Percentiles rank a stretch among this genome's conserved stretches.
phyloP scores from a whole-genome alignment of 2,888 invertebrate genomes.

The Leucania comma region DNA sequence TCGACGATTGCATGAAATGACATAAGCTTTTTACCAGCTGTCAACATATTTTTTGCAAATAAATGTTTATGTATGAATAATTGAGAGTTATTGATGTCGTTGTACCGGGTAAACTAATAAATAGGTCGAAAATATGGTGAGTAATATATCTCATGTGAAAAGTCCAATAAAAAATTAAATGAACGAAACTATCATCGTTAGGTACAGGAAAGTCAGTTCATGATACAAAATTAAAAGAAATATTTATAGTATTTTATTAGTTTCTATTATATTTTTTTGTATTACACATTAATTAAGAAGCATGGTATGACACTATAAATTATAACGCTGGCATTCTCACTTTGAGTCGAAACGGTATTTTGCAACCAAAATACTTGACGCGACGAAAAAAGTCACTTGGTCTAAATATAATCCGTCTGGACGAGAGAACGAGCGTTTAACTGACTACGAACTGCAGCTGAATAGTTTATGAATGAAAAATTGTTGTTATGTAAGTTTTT shows the following conservation, averaged over 20 bases:
- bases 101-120: slow-evolving; percentile 31
- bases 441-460: slow-evolving; percentile 71
- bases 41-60: slow-evolving; percentile 58
- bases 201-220: slow-evolving; percentile 22
- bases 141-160: slow-evolving; percentile 27
- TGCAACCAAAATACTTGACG: slow-evolving; percentile 82
- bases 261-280: slow-evolving; percentile 51
- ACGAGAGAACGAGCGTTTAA: slow-evolving; percentile 72
- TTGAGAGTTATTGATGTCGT: slow-evolving; percentile 39
- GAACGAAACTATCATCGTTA: slow-evolving; percentile 45
- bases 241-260: slow-evolving; percentile 49
- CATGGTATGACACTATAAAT: slow-evolving; percentile 60
- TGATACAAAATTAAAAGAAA: slow-evolving; percentile 52
- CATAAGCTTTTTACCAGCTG: slow-evolving; percentile 61
- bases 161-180: slow-evolving; percentile 18
- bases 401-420: slow-evolving; percentile 81
- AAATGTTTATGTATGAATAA: slow-evolving; percentile 41
- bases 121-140: slow-evolving; percentile 32
- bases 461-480: slow-evolving; percentile 79
- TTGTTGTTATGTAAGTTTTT: slow-evolving; percentile 68
- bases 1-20: slow-evolving; percentile 56
- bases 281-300: slow-evolving; percentile 58
- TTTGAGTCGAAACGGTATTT: slow-evolving; percentile 77
- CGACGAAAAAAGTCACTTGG: slow-evolving; percentile 77
- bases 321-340: slow-evolving; percentile 60